Conservation (phyloP, 2,113 vertebrate genomes). For the Ctenodactylus gundi region DNA sequence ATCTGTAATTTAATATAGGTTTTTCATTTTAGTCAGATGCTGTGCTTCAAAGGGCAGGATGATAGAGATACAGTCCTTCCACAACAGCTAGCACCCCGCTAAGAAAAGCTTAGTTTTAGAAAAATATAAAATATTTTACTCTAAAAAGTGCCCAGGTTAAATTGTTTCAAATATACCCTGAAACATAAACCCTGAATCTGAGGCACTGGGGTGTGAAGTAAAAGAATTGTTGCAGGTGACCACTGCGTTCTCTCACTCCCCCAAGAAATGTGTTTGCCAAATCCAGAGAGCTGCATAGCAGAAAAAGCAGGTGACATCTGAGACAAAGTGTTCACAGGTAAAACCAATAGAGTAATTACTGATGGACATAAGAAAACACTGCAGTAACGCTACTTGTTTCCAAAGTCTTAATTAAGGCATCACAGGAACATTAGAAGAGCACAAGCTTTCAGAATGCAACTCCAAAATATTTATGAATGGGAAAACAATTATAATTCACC, state of each 20-base stretch:
- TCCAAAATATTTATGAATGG: not conserved
- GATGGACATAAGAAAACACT: too few species aligned
- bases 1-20: not conserved
- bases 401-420: not conserved
- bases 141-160: constrained; percentile 47
- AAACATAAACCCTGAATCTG: not conserved
- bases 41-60: constrained; percentile 59
- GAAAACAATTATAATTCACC: not conserved
- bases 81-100: constrained; percentile 24
- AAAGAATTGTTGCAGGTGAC: not conserved
- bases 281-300: not conserved
- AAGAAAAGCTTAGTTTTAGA: constrained; percentile 26
- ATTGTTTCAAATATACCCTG: not conserved
- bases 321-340: not conserved
- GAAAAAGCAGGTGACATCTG: not conserved
- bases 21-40: constrained; percentile 66
- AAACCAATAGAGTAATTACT: too few species aligned
- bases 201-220: constrained; percentile 51
- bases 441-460: not conserved
- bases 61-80: constrained; percentile 43
- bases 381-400: not conserved
- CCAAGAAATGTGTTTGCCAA: not conserved
- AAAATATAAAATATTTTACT: constrained; percentile 43
- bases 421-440: not conserved
- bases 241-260: constrained; percentile 19